phyloP scores from a whole-genome alignment of 1,140 invertebrate species.

The Cheumatopsyche charites region DNA sequence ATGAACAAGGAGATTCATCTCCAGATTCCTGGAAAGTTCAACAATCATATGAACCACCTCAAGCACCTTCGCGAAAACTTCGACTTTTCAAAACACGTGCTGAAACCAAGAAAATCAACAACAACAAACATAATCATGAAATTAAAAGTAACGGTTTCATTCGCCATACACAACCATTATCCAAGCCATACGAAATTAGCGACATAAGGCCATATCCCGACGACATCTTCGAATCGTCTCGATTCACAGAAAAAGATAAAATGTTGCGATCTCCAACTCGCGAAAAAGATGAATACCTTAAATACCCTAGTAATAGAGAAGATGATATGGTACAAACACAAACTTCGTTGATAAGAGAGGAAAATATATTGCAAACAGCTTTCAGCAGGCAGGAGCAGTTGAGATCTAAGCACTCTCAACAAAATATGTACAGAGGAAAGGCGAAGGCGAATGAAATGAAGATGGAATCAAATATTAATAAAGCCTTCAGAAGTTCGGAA shows the following conservation, averaged over 20 bases:
- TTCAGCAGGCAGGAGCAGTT: conserved; percentile 54
- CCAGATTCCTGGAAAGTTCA: conserved; percentile 59
- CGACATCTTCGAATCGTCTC: conserved; percentile 55
- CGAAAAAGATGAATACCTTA: conserved; percentile 56
- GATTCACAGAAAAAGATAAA: conserved; percentile 50
- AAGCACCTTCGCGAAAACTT: conserved; percentile 63
- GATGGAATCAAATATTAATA: conserved; percentile 55
- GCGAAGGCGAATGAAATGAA: conserved; percentile 56
- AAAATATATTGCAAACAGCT: conserved; percentile 54
- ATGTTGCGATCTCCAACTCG: conserved; percentile 54
- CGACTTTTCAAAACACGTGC: conserved; percentile 76
- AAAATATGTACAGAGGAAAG: conserved; percentile 58
- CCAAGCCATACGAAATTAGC: conserved; percentile 54
- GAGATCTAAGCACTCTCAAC: conserved; percentile 55
- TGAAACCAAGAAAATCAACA: conserved; percentile 64
- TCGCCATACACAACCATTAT: conserved; percentile 51
- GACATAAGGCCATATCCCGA: conserved; percentile 54
- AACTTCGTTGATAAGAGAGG: conserved; percentile 58
- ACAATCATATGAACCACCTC: conserved; percentile 47
- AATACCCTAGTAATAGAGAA: conserved; percentile 54
- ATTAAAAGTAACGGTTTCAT: conserved; percentile 41
- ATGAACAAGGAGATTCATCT: conserved; percentile 60
- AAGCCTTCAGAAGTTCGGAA: conserved; percentile 60
- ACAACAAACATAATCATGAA: conserved; percentile 44
- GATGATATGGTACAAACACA: conserved; percentile 57